Percentiles rank a stretch among this genome's conserved stretches.
phyloP scores from a whole-genome alignment of 2,888 invertebrate genomes.

The Drosophila sordidula region DNA sequence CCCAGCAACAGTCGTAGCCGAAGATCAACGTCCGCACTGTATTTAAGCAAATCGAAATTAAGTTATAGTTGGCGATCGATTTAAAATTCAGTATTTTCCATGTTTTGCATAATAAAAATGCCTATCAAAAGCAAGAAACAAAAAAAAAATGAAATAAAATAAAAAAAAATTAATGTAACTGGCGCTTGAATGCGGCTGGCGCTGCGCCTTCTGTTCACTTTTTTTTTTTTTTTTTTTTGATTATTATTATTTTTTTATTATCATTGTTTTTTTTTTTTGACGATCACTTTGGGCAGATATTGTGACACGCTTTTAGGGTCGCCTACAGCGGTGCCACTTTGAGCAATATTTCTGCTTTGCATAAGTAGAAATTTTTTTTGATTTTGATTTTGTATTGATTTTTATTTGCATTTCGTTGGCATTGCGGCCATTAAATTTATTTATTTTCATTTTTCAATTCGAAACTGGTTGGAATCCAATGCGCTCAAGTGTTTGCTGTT shows the following conservation, averaged over 20 bases:
- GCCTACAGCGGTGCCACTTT: conserved; percentile 63
- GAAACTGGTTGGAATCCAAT: conserved; percentile 60
- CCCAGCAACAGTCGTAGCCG: conserved; percentile 27
- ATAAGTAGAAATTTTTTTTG: conserved; percentile 74
- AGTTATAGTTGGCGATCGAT: conserved; percentile 63
- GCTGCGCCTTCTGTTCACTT: conserved; percentile 50
- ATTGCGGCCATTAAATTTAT: conserved; percentile 74
- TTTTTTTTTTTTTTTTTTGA: conserved; percentile 25
- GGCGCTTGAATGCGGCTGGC: conserved; percentile 69
- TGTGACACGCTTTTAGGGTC: conserved; percentile 79
- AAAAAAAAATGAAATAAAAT: conserved; percentile 23
- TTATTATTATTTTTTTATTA: conserved; percentile 11
- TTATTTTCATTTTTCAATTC: conserved; percentile 65
- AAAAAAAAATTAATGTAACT: conserved; percentile 69
- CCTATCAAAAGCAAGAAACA: conserved; percentile 58
- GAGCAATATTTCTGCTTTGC: conserved; percentile 80
- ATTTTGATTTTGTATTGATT: conserved; percentile 44
- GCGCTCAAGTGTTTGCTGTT: conserved; percentile 66
- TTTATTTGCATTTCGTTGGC: conserved; percentile 75
- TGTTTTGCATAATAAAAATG: conserved; percentile 80
- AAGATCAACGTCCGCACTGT: conserved; percentile 67
- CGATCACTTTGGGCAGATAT: conserved; percentile 56
- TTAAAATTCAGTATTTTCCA: conserved; percentile 78
- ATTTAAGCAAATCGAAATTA: conserved; percentile 54
- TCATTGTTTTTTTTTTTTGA: conserved; percentile 16